Base-by-base conservation (phyloP, 2,797 vertebrate genomes). In the Onychomys torridus region DNA sequence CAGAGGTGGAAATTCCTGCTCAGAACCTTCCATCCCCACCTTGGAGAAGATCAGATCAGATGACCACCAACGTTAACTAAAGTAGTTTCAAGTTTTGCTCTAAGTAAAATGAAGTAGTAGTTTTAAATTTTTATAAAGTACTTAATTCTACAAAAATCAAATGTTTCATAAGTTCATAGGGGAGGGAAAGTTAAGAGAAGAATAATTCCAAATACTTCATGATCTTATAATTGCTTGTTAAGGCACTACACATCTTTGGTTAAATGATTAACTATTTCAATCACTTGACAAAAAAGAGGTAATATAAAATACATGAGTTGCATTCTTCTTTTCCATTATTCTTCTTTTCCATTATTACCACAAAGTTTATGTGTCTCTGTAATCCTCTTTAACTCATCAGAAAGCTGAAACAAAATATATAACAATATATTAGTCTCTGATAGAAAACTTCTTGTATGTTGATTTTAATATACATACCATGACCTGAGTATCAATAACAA, bases 381-480 rank as follows among this genome's bases (percentile, higher is more conserved):
- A 89, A 95, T 97, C 94, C 97, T 97, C 61, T 96, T 99, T 99
- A 99, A 98, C 98, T 99, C 98, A 99, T 99, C 87, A 99, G 98
- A 98, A 99, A 99, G 98, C 99, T 99, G 98, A 91, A 98, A 98
- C 21, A 95, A 96, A 97, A 97, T 34, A 96, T 40, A 97, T 89
- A 98, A 69, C 5, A 89, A 85, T 85, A 37, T 46, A 52, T 98
- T 97, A 98, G 85, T 94, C 25, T 96, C 78, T 93, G 23, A 93
- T 93, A 94, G 49, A 94, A 97, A 88, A n/a, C 4, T 75, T 94
- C 16, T 79, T 91, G 34, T 55, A 94, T 81, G 46, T 84, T 93
- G 76, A 90, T 89, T 85, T 96, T 94, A 94, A 83, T 52, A 65
- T 6, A 82, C 86, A 12, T 73, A 89, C 61, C 32, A 95, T 83